A percentile compares a stretch with the other conserved stretches of the same genome.
Evolutionary conservation across 35 echinoderm and acorn worm species (phyloP).

Genomic region (Chiridota heheva): DNA sequence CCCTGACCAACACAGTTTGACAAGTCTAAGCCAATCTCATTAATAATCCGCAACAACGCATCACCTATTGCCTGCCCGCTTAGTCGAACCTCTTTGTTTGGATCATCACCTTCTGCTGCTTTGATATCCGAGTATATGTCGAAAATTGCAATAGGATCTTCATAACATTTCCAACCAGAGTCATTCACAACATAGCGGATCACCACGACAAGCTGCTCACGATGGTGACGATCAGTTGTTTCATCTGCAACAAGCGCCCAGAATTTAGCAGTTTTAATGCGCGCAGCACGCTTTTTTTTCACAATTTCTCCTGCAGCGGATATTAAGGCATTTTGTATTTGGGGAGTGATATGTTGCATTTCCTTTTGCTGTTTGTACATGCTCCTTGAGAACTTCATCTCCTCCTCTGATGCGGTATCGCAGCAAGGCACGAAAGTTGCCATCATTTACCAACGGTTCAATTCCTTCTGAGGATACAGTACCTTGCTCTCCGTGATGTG

Average conservation of each 20-base stretch:
- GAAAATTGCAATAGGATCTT: constrained; percentile 3
- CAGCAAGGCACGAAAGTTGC: constrained; percentile 2
- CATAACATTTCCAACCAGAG: too few species aligned
- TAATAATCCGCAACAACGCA: too few species aligned
- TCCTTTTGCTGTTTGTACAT: not conserved
- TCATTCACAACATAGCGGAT: constrained; percentile 24
- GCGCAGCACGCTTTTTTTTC: not conserved
- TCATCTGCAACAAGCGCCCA: constrained; percentile 21
- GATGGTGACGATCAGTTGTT: not conserved
- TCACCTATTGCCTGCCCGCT: not conserved
- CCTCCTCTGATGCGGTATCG: constrained; percentile 19
- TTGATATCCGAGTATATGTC: too few species aligned
- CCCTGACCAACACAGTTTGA: not conserved
- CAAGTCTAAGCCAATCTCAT: not conserved
- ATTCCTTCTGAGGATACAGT: too few species aligned
- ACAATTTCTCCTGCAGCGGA: not conserved
- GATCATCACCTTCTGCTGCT: constrained; percentile 1
- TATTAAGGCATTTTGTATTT: not conserved
- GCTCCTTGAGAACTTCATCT: not conserved
- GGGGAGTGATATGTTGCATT: not conserved
- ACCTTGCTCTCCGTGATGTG: too few species aligned
- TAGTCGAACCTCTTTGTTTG: not conserved
- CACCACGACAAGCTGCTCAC: not conserved
- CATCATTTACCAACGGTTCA: constrained; percentile 15
- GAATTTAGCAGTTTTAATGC: not conserved